These are phyloP conservation scores for Aplodontia rufa DNA, from an alignment of 2,113 vertebrate genomes.

Conservation along the genomic window DNA sequence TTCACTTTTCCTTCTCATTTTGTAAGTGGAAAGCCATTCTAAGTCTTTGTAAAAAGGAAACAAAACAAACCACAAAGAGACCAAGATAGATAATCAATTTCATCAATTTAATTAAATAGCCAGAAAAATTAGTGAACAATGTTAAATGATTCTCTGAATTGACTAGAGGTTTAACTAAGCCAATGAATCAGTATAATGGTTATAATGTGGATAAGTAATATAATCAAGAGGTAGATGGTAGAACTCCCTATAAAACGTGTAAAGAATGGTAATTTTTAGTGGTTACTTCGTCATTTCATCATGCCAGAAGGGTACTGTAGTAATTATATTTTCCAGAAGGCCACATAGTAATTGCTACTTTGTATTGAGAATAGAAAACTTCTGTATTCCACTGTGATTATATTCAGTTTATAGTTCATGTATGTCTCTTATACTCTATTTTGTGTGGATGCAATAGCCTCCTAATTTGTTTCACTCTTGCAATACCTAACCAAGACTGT, in stretches of 20 bases:
- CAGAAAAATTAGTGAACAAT: constrained; percentile 11
- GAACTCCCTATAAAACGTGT: neutral
- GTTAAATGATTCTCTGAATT: neutral
- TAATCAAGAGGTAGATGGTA: neutral
- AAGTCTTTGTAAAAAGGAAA: constrained; percentile 18
- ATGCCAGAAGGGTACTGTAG: neutral
- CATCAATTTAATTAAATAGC: constrained; percentile 38
- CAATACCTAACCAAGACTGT: neutral
- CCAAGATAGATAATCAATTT: neutral
- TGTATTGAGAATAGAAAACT: neutral
- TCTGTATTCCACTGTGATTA: neutral
- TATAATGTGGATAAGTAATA: neutral
- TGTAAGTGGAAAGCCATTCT: neutral
- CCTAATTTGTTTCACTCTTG: neutral
- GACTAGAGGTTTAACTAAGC: neutral
- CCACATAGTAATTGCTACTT: neutral
- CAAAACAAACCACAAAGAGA: neutral
- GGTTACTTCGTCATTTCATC: neutral
- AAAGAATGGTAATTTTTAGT: neutral
- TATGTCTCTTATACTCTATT: neutral
- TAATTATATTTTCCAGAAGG: neutral
- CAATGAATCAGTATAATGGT: neutral
- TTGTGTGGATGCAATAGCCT: neutral
- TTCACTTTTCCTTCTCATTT: neutral
- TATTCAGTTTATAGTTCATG: neutral